Percentiles rank a stretch among this genome's conserved stretches.
These are phyloP conservation scores for Drosophila peninsularis DNA, from an alignment of 2,888 invertebrate genomes.

Conservation along the genomic window DNA sequence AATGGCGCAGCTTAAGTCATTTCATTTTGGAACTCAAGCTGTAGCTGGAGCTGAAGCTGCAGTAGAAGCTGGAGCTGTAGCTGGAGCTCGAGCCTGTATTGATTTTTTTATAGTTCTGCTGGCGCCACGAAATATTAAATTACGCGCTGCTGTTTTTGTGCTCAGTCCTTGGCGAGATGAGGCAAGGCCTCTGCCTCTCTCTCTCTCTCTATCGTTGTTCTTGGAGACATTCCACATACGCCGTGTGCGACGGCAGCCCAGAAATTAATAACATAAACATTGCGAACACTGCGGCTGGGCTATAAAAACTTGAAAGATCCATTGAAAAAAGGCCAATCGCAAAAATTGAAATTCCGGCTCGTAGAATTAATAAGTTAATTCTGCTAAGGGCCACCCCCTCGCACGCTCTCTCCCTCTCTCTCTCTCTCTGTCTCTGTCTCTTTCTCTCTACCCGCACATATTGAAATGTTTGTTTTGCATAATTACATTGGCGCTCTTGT, in stretches of 20 bases:
- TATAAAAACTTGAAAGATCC: constrained; percentile 59
- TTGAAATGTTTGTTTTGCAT: constrained; percentile 70
- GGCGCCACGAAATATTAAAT: constrained; percentile 84
- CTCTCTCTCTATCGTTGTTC: constrained; percentile 1
- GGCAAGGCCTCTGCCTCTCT: neutral
- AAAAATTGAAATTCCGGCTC: constrained; percentile 61
- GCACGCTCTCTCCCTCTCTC: neutral
- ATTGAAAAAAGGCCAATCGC: constrained; percentile 47
- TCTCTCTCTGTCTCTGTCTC: neutral
- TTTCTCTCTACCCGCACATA: constrained; percentile 13
- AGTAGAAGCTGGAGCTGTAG: neutral
- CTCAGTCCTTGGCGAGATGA: constrained; percentile 12
- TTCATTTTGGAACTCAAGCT: constrained; percentile 78
- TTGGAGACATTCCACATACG: constrained; percentile 69
- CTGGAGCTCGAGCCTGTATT: constrained; percentile 29
- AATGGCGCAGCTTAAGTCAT: constrained; percentile 83
- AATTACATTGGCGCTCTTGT: constrained; percentile 66
- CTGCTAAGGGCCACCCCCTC: constrained; percentile 31
- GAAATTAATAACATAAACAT: constrained; percentile 73
- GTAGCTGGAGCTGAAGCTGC: constrained; percentile 44
- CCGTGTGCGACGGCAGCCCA: constrained; percentile 50
- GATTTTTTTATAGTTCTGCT: constrained; percentile 81
- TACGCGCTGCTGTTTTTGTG: constrained; percentile 76
- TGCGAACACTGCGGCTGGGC: constrained; percentile 33
- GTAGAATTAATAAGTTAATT: constrained; percentile 77